These are phyloP conservation scores for Trematocara nigrifrons DNA, from an alignment of 2,113 vertebrate genomes.

Conservation along the genomic window DNA sequence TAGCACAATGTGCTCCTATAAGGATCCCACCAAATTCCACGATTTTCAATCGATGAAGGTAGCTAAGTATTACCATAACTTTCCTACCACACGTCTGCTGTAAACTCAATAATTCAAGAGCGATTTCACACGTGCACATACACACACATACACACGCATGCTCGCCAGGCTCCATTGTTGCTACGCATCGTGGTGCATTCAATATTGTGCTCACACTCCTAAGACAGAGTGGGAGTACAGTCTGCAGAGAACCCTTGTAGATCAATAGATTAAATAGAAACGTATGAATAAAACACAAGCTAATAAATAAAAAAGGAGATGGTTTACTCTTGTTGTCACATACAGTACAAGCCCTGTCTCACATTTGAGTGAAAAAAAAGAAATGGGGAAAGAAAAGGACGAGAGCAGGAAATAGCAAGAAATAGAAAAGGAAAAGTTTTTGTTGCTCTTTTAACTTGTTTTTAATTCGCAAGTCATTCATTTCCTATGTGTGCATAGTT, in stretches of 20 bases:
- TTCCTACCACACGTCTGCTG: conserved; percentile 37
- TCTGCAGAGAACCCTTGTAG: conserved; percentile 42
- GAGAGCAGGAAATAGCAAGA: neutral
- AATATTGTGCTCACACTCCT: conserved; percentile 55
- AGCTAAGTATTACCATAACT: conserved; percentile 40
- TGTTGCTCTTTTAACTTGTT: neutral
- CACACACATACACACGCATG: neutral
- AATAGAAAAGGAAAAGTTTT: neutral
- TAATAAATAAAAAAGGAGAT: conserved; percentile 62
- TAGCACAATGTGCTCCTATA: conserved; percentile 35
- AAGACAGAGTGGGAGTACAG: conserved; percentile 42
- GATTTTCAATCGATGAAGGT: conserved; percentile 40
- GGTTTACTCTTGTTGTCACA: conserved; percentile 40
- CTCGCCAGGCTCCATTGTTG: conserved; percentile 9
- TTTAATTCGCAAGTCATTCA: neutral
- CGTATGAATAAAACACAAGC: conserved; percentile 66
- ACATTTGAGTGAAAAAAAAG: neutral
- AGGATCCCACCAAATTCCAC: conserved; percentile 50
- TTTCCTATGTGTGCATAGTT: neutral
- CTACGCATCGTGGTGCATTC: conserved; percentile 40
- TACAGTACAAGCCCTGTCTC: neutral
- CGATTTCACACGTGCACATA: conserved; percentile 14
- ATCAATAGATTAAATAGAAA: conserved; percentile 69
- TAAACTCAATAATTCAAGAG: conserved; percentile 54
- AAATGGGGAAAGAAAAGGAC: neutral